Percentiles rank a stretch among this genome's conserved stretches.
Evolutionary conservation across 2,113 vertebrate genomes (phyloP).

Genomic region (Anser cygnoides): DNA sequence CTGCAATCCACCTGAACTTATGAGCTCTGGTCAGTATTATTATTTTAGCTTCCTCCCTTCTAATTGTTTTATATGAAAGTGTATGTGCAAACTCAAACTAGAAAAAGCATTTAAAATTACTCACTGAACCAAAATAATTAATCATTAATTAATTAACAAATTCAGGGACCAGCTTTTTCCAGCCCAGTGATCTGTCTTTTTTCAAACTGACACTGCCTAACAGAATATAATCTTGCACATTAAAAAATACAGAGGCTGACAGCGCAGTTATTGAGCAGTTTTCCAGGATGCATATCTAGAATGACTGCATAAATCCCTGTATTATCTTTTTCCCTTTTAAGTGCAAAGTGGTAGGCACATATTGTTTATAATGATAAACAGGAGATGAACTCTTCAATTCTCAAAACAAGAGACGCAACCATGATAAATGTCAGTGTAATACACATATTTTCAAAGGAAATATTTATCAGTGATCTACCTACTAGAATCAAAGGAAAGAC

Average conservation of each 20-base stretch:
- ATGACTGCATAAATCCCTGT: background rate
- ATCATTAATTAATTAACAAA: background rate
- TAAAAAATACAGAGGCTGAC: background rate
- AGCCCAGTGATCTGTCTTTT: background rate
- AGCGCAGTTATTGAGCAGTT: background rate
- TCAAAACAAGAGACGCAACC: background rate
- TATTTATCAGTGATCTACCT: background rate
- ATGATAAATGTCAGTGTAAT: background rate
- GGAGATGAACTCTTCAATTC: background rate
- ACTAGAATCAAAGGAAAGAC: background rate
- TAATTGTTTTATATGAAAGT: background rate
- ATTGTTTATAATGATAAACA: background rate
- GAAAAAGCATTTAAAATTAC: background rate
- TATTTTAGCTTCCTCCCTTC: background rate
- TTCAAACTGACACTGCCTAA: background rate
- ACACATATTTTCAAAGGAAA: background rate
- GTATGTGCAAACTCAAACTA: background rate
- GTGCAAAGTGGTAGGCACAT: background rate
- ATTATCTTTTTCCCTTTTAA: background rate
- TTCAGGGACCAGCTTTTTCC: background rate
- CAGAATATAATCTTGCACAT: background rate
- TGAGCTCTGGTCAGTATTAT: background rate
- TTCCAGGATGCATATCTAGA: background rate
- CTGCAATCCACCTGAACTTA: background rate
- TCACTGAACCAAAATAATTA: background rate